Percentiles rank a stretch among this genome's conserved stretches.
These are phyloP conservation scores for Tyria jacobaeae DNA, from an alignment of 2,888 invertebrate species.

Conservation along the genomic window DNA sequence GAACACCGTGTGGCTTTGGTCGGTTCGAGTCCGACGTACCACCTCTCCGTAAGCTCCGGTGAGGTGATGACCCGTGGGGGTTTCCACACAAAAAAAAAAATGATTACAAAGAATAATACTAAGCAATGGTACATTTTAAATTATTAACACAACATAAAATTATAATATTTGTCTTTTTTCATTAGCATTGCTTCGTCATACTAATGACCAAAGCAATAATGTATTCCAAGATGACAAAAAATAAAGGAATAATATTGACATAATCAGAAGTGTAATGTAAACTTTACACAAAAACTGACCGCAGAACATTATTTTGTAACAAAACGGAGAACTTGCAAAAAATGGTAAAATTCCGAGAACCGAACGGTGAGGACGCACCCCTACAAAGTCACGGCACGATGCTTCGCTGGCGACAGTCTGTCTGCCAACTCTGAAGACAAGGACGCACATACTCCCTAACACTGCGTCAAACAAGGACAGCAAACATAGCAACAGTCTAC, in stretches of 20 bases:
- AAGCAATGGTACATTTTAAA: neutral
- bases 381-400: slow-evolving; percentile 29
- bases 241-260: slow-evolving; percentile 17
- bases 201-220: slow-evolving; percentile 6
- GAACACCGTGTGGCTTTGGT: no score
- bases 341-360: slow-evolving; percentile 20
- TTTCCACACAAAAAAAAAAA: no score
- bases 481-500: slow-evolving; percentile 30
- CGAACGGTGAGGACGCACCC: slow-evolving; percentile 17
- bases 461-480: slow-evolving; percentile 18
- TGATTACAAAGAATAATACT: neutral
- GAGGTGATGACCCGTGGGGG: no score
- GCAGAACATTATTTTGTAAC: slow-evolving; percentile 17
- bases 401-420: slow-evolving; percentile 31
- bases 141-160: no score
- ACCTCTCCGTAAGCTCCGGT: no score
- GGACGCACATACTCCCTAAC: slow-evolving; percentile 8
- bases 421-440: slow-evolving; percentile 23
- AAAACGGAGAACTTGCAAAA: slow-evolving; percentile 19
- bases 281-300: slow-evolving; percentile 21
- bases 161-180: neutral
- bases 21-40: no score
- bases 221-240: slow-evolving; percentile 9
- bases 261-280: slow-evolving; percentile 18
- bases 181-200: slow-evolving; percentile 10